Percentiles rank a stretch among this genome's conserved stretches.
These are phyloP conservation scores for Streptopelia turtur DNA, from an alignment of 2,797 vertebrate species.

Conservation along the genomic window DNA sequence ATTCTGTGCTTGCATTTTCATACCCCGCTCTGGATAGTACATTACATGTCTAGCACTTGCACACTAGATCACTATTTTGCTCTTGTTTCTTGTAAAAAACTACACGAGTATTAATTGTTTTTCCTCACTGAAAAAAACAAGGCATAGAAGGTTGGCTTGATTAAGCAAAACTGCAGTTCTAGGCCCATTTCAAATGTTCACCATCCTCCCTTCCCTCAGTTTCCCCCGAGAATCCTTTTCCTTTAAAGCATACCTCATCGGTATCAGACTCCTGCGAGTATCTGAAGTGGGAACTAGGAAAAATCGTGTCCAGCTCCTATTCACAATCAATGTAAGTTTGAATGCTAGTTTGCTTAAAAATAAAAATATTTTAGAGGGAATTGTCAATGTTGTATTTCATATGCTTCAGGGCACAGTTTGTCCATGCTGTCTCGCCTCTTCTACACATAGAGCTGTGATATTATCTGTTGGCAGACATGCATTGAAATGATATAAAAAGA, in stretches of 20 bases:
- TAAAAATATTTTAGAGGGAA: background rate
- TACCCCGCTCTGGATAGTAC: background rate
- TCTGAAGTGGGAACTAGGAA: background rate
- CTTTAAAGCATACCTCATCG: background rate
- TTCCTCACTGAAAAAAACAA: background rate
- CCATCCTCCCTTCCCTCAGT: background rate
- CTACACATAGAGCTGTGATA: background rate
- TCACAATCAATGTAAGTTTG: background rate
- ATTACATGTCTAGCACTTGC: background rate
- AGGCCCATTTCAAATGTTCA: background rate
- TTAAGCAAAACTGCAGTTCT: background rate
- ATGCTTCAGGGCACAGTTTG: background rate
- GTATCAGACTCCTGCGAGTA: background rate
- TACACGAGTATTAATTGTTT: background rate
- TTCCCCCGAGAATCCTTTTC: background rate
- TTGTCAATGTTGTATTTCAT: background rate
- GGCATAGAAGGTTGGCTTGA: background rate
- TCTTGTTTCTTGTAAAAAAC: background rate
- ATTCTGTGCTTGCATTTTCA: background rate
- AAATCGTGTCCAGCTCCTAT: background rate
- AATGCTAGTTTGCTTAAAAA: background rate
- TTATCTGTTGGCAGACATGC: background rate
- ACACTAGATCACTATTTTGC: background rate
- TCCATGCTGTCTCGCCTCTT: fast-evolving
- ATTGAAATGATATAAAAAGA: background rate